Evolutionary conservation across 2,797 vertebrate genomes (phyloP).

Genomic region (Fundulus diaphanus): DNA sequence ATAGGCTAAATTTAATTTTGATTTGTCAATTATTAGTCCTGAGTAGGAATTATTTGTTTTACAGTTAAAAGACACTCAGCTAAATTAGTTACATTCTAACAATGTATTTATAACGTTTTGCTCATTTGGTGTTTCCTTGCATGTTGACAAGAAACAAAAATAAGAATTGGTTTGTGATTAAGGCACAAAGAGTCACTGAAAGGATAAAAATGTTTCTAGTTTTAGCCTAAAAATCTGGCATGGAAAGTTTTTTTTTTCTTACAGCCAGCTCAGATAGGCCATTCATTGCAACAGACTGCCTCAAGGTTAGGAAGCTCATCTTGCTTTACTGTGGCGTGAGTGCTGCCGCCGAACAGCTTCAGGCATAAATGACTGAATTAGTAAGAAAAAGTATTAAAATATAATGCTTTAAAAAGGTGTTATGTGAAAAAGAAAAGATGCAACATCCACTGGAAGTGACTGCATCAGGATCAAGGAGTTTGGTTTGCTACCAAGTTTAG

Average conservation of each 20-base stretch:
- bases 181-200: background rate
- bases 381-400: background rate
- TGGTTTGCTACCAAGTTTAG: background rate
- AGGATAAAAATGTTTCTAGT: background rate
- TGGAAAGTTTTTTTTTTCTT: background rate
- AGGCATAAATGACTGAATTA: background rate
- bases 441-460: background rate
- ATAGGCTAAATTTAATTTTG: too few species aligned
- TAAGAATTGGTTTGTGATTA: background rate
- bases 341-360: background rate
- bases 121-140: background rate
- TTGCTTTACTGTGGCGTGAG: background rate
- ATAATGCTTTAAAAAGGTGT: background rate
- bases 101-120: background rate
- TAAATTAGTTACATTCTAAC: background rate
- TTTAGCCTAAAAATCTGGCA: background rate
- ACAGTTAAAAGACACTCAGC: background rate
- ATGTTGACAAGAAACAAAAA: background rate
- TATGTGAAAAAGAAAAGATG: background rate
- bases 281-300: background rate
- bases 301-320: background rate
- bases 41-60: background rate
- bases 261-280: background rate
- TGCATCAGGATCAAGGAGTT: background rate
- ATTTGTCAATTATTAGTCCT: too few species aligned